Evolutionary conservation across 2,113 vertebrate species (phyloP).

Genomic region (Pipra filicauda): DNA sequence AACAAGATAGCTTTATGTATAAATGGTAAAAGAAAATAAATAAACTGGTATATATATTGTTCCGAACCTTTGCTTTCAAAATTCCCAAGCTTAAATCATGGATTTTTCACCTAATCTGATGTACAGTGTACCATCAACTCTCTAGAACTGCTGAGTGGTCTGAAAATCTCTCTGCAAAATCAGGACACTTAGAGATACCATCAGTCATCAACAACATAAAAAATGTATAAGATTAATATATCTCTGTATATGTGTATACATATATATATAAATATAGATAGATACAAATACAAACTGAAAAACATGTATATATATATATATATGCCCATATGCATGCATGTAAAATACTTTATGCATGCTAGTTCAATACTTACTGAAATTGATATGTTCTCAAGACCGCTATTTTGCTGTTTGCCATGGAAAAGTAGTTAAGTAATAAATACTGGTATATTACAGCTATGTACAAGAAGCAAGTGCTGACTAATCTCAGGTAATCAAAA

Average conservation of each 20-base stretch:
- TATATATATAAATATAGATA: no score
- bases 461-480: neutral
- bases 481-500: constrained; percentile 26
- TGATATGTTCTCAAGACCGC: neutral
- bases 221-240: neutral
- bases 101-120: neutral
- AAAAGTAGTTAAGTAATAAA: constrained; percentile 13
- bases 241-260: neutral
- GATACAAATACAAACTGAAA: neutral
- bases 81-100: neutral
- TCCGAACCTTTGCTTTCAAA: neutral
- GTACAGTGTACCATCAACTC: neutral
- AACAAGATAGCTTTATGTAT: neutral
- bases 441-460: neutral
- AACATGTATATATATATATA: no score
- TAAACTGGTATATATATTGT: neutral
- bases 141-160: neutral
- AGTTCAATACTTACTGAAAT: neutral
- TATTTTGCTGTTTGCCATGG: neutral
- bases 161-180: neutral
- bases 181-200: neutral
- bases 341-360: neutral
- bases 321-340: no score
- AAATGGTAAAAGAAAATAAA: neutral
- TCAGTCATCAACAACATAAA: neutral